Percentiles rank a stretch among this genome's conserved stretches.
Conservation (phyloP, 2,113 vertebrate species). For the Dipodomys stephensi region DNA sequence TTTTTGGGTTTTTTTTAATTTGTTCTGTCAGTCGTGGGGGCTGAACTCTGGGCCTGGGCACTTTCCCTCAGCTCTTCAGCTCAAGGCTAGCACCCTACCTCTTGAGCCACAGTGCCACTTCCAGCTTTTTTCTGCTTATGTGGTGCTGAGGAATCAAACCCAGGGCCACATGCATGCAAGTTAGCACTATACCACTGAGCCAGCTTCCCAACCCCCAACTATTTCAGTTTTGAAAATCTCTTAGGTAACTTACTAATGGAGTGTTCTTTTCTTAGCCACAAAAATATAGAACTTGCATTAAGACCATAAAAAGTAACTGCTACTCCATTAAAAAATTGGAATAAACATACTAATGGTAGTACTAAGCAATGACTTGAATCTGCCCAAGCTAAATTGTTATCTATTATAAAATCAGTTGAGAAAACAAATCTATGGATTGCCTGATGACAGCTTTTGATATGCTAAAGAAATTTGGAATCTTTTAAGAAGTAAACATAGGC, state of each 20-base stretch:
- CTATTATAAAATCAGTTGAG: slow-evolving; percentile 63
- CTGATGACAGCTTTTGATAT: slow-evolving; percentile 66
- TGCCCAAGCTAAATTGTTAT: slow-evolving; percentile 73
- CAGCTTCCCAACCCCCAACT: too few relatives aligned
- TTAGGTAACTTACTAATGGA: neutral
- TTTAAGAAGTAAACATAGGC: slow-evolving; percentile 1
- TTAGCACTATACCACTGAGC: too few relatives aligned
- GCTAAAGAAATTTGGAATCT: neutral
- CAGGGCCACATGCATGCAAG: too few relatives aligned
- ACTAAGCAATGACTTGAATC: slow-evolving; percentile 76
- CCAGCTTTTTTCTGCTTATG: too few relatives aligned
- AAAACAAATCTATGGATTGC: slow-evolving; percentile 77
- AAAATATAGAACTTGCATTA: slow-evolving; percentile 24
- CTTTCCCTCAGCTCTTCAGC: too few relatives aligned
- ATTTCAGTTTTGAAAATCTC: slow-evolving; percentile 3
- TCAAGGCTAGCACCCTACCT: too few relatives aligned
- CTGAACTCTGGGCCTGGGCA: too few relatives aligned
- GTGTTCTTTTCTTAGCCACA: neutral
- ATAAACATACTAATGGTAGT: slow-evolving; percentile 61
- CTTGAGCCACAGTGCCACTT: too few relatives aligned
- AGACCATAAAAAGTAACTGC: slow-evolving; percentile 31
- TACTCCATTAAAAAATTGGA: slow-evolving; percentile 26
- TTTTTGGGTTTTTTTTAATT: neutral
- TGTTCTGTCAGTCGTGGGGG: too few relatives aligned
- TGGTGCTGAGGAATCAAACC: too few relatives aligned